phyloP scores from a whole-genome alignment of 2,113 vertebrate genomes.

The Pterocles orientalis region DNA sequence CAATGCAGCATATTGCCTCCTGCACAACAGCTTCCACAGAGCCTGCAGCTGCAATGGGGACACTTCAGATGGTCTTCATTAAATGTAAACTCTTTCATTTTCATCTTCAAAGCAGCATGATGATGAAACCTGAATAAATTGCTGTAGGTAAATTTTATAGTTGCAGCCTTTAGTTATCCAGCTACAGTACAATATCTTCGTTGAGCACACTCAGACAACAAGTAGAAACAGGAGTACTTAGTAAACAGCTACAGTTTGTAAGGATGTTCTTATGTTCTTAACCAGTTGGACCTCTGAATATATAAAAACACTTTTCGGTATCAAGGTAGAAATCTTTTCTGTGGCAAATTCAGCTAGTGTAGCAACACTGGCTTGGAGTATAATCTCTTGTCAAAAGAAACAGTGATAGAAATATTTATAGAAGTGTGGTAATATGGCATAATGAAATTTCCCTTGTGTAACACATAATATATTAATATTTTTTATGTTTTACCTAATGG shows the following conservation, averaged over 20 bases:
- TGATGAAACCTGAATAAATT: constrained; percentile 64
- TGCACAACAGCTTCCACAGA: constrained; percentile 10
- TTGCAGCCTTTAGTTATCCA: constrained; percentile 40
- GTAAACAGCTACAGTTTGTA: not conserved
- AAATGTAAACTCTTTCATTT: constrained; percentile 67
- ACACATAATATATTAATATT: not conserved
- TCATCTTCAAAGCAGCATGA: constrained; percentile 71
- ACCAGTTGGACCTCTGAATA: not conserved
- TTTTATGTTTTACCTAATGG: not conserved
- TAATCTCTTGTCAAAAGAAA: not conserved
- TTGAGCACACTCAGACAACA: not conserved
- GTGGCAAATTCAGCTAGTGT: not conserved
- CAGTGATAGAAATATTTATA: not conserved
- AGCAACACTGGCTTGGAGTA: not conserved
- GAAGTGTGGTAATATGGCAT: not conserved
- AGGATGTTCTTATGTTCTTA: not conserved
- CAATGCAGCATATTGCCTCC: constrained; percentile 62
- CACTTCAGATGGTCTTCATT: constrained; percentile 75
- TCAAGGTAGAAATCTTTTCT: not conserved
- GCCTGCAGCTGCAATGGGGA: constrained; percentile 72
- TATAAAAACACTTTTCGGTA: not conserved
- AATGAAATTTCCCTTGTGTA: not conserved
- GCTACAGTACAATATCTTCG: not conserved
- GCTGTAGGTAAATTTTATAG: constrained; percentile 63
- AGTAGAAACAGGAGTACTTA: not conserved